Conservation (phyloP, 2,888 invertebrate genomes). For the Ectropis crepuscularia region DNA sequence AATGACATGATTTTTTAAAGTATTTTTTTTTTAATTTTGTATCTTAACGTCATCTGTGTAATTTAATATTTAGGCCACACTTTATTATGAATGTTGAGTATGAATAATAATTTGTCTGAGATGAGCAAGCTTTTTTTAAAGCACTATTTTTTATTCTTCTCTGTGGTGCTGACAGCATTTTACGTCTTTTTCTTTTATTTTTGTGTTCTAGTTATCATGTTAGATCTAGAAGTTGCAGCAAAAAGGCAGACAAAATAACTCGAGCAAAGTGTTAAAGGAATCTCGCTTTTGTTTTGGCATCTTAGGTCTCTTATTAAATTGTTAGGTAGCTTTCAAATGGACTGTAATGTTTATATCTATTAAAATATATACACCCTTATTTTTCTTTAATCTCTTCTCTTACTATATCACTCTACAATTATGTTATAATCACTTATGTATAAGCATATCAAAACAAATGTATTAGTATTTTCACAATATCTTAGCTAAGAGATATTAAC, state of each 20-base stretch:
- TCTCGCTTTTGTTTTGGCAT: too few relatives aligned
- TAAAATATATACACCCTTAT: too few relatives aligned
- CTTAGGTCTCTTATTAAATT: too few relatives aligned
- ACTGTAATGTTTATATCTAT: too few relatives aligned
- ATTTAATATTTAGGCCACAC: too few relatives aligned
- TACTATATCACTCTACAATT: too few relatives aligned
- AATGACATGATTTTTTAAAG: slow-evolving; percentile 2
- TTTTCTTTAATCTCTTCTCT: too few relatives aligned
- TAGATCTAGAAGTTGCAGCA: background rate
- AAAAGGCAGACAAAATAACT: too few relatives aligned
- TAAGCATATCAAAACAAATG: slow-evolving; percentile 24
- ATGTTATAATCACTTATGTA: background rate
- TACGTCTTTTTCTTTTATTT: slow-evolving; percentile 27
- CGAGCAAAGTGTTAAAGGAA: too few relatives aligned
- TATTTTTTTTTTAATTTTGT: background rate
- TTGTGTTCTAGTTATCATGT: slow-evolving; percentile 6
- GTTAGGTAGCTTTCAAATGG: too few relatives aligned
- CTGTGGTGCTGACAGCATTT: slow-evolving; percentile 57
- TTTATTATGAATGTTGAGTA: background rate
- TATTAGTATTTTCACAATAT: slow-evolving; percentile 8
- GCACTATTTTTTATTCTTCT: slow-evolving; percentile 30
- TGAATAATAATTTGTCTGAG: too few relatives aligned
- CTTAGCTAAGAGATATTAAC: slow-evolving; percentile 5
- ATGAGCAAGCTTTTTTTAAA: slow-evolving; percentile 14
- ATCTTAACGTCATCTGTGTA: too few relatives aligned